phyloP scores from a whole-genome alignment of 1,140 invertebrate genomes.

The Lucilia cuprina region DNA sequence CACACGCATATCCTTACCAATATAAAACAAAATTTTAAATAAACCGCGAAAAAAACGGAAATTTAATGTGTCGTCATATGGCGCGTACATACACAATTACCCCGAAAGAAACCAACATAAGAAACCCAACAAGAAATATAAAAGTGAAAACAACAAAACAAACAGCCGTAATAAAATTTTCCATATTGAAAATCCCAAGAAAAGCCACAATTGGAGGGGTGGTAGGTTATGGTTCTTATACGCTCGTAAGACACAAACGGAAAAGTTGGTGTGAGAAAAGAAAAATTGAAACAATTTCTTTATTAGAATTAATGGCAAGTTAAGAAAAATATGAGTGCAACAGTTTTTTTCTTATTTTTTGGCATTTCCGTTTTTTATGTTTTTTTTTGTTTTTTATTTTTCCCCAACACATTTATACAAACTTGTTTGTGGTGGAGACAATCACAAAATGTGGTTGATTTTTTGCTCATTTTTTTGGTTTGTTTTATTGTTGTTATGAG shows the following conservation, averaged over 20 bases:
- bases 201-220: background rate
- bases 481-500: background rate
- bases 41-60: slow-evolving; percentile 25
- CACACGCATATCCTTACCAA: background rate
- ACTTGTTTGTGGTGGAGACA: background rate
- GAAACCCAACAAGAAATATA: background rate
- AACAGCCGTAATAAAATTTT: slow-evolving; percentile 7
- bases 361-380: background rate
- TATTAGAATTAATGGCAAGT: slow-evolving; percentile 29
- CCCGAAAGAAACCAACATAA: background rate
- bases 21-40: background rate
- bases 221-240: background rate
- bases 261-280: background rate
- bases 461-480: background rate
- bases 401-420: background rate
- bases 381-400: background rate
- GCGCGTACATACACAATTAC: background rate
- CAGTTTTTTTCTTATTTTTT: background rate
- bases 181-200: slow-evolving; percentile 4
- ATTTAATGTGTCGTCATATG: slow-evolving; percentile 32
- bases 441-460: background rate
- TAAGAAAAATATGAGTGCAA: slow-evolving; percentile 32
- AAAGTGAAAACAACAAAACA: background rate
- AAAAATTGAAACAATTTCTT: slow-evolving; percentile 32
- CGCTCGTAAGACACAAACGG: background rate